Base-by-base conservation (phyloP, 2,797 vertebrate genomes). In the Rhinichthys osculus region DNA sequence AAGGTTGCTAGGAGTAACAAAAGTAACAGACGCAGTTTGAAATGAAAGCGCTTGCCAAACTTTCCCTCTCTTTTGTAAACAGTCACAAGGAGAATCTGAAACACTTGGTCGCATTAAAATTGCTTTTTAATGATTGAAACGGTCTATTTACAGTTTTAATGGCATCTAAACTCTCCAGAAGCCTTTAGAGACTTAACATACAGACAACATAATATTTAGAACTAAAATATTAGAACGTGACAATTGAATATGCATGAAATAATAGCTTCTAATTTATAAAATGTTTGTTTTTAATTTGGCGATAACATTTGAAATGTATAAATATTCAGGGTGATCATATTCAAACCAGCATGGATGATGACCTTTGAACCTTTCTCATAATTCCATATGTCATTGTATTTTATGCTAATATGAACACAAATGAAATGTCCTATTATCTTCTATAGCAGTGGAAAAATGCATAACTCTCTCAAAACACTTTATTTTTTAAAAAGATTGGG, bases 1-100 rank as follows among this genome's bases (percentile, higher is more conserved):
- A 95, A 92, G 91, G 93, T 95, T 94, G 92, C 91, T 86, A 85
- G 38, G 89, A 91, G 93, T 92, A 85, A 93, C 92, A 88, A 84
- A 86, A 57, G 86, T 89, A 90, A 92, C 91, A 92, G 83, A 87
- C 87, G 77, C 88, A 88, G 88, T 91, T 87, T 90, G 90, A 90
- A 86, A 87, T 83, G 74, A 66, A 78, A 85, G 47, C 17, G 77
- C 81, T 84, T 91, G 92, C 86, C 88, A 92, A 91, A 81, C 52
- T 78, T 90, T 87, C 85, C 83, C 57, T 77, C 44, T 59, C 62
- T 59, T 85, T 82, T 87, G 89, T 92, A 87, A 86, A 88, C 69
- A 80, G 38, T 72, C 77, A 86, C 78, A 78, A 67, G 72, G 33
- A 86, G 78, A 64, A 72, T 82, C 67, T 81, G 78, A 83, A 87